Evolutionary conservation across 2,797 vertebrate species (phyloP).

Genomic region (Mormyrops boulengeri): DNA sequence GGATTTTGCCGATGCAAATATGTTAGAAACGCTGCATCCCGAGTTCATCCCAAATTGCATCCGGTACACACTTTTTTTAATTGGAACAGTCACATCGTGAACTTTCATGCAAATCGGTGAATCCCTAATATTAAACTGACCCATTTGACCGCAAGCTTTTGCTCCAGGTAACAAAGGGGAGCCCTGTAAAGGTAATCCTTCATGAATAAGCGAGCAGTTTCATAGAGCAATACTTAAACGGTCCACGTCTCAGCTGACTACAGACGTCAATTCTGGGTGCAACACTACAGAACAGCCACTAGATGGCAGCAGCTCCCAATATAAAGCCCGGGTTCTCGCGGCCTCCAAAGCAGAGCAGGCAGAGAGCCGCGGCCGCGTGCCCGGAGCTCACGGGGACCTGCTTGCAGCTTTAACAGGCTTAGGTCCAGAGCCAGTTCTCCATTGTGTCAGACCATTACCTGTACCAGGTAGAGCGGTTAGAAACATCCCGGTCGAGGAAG

Average conservation of each 20-base stretch:
- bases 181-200: background rate
- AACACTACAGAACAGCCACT: background rate
- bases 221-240: background rate
- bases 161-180: background rate
- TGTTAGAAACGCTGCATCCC: no score
- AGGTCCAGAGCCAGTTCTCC: background rate
- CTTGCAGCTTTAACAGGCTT: background rate
- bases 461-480: background rate
- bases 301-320: constrained; percentile 13
- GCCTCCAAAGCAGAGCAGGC: background rate
- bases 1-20: background rate
- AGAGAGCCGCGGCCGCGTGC: background rate
- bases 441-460: background rate
- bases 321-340: background rate
- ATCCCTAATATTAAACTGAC: background rate
- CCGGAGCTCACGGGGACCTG: background rate
- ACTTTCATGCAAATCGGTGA: background rate
- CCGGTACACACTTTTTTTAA: background rate
- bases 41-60: background rate
- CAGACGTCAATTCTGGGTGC: background rate
- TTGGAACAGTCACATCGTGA: background rate
- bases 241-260: background rate
- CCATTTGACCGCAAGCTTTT: background rate
- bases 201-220: background rate
- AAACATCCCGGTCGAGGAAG: background rate